phyloP scores from a whole-genome alignment of 1,140 invertebrate species.

The Habropoda laboriosa region DNA sequence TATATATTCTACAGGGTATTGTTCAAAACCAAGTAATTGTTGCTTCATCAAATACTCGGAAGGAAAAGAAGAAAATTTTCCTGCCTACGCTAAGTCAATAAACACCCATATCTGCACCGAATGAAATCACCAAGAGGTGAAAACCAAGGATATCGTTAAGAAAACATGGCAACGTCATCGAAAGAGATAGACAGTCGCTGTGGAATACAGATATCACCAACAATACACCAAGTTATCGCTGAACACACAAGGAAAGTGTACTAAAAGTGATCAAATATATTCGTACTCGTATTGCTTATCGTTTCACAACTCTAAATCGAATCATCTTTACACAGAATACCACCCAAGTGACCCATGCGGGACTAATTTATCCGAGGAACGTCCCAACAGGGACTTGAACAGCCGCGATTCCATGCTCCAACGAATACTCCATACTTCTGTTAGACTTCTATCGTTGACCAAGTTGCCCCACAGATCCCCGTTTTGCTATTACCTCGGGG shows the following conservation, averaged over 20 bases:
- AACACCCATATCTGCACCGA: neutral
- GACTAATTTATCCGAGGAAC: constrained; percentile 26
- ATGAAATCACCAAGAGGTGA: neutral
- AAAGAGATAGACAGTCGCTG: neutral
- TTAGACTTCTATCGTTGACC: neutral
- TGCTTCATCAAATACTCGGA: neutral
- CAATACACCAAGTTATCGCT: constrained; percentile 18
- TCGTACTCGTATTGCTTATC: neutral
- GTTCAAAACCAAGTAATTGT: too few relatives aligned
- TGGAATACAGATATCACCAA: constrained; percentile 2
- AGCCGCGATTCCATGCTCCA: neutral
- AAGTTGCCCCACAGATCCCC: neutral
- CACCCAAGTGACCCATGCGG: neutral
- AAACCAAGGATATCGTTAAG: constrained; percentile 21
- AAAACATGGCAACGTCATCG: constrained; percentile 9
- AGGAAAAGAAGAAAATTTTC: neutral
- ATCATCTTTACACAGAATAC: neutral
- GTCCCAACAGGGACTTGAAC: neutral
- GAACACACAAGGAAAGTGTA: neutral
- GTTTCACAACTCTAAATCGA: neutral
- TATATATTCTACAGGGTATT: too few relatives aligned
- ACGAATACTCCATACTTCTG: neutral
- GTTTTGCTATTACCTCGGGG: neutral
- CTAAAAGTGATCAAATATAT: neutral
- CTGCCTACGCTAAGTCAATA: neutral